Percentiles rank a stretch among this genome's conserved stretches.
Evolutionary conservation across 2,888 invertebrate species (phyloP).

Genomic region (Zele albiditarsus): DNA sequence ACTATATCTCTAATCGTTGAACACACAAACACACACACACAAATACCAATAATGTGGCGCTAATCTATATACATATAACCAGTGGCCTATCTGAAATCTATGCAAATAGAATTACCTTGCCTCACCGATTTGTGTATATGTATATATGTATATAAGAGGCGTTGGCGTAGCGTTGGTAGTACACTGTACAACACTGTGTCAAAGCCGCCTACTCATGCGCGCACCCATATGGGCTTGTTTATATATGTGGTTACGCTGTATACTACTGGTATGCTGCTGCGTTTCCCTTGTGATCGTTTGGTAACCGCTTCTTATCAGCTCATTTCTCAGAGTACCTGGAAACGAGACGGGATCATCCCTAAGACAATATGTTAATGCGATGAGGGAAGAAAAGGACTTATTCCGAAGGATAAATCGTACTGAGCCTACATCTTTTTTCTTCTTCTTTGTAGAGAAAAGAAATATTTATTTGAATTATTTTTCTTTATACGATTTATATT

Average conservation of each 20-base stretch:
- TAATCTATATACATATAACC: conserved; percentile 57
- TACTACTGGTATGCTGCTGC: neutral
- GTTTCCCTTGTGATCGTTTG: conserved; percentile 26
- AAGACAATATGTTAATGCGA: conserved; percentile 65
- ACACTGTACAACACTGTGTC: neutral
- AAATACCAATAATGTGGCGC: conserved; percentile 50
- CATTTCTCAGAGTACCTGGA: conserved; percentile 65
- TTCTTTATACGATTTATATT: too few relatives aligned
- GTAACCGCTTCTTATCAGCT: conserved; percentile 64
- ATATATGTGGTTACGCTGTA: too few relatives aligned
- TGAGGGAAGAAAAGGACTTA: conserved; percentile 56
- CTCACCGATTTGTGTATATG: conserved; percentile 39
- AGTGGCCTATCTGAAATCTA: conserved; percentile 63
- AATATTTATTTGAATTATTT: neutral
- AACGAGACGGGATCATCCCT: conserved; percentile 66
- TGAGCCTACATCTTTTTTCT: conserved; percentile 40
- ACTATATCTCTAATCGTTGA: conserved; percentile 19
- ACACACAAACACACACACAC: neutral
- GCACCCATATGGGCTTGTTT: too few relatives aligned
- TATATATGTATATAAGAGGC: conserved; percentile 10
- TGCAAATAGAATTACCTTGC: conserved; percentile 67
- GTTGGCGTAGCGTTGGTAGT: neutral
- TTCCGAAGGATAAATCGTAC: conserved; percentile 63
- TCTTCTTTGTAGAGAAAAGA: neutral
- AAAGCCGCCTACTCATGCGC: neutral